Evolutionary conservation across 2,797 vertebrate genomes (phyloP).

Genomic region (Melopsittacus undulatus): DNA sequence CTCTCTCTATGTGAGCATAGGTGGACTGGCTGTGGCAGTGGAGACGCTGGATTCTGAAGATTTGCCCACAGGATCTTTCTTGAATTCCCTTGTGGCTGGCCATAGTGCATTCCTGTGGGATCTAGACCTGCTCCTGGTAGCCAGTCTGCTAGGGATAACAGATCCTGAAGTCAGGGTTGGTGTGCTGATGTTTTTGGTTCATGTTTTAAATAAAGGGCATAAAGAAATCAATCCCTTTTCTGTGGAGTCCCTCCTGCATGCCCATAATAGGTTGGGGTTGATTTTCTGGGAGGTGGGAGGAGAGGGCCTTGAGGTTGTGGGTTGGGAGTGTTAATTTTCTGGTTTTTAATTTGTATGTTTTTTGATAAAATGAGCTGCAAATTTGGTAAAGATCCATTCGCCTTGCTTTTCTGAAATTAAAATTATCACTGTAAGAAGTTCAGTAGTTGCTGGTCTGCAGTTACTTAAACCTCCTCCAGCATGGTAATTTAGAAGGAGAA

Average conservation of each 20-base stretch:
- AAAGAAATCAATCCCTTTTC: neutral
- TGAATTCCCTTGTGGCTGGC: neutral
- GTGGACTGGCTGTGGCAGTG: neutral
- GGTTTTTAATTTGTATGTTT: neutral
- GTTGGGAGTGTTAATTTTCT: neutral
- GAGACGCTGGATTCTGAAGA: accelerated
- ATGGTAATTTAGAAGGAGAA: neutral
- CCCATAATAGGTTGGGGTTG: neutral
- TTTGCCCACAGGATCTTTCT: neutral
- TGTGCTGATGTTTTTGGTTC: neutral
- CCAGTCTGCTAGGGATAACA: neutral
- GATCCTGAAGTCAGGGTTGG: neutral
- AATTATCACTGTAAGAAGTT: neutral
- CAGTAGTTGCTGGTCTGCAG: neutral
- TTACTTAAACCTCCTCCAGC: neutral
- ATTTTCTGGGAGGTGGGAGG: neutral
- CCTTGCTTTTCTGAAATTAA: neutral
- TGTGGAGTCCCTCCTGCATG: neutral
- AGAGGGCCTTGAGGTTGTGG: too few species aligned
- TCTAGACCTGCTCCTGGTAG: neutral
- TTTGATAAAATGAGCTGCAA: neutral
- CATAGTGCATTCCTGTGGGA: neutral
- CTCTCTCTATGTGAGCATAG: neutral
- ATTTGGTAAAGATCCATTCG: neutral
- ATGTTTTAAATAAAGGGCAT: neutral